These are phyloP conservation scores for Marmota monax DNA, from an alignment of 2,113 vertebrate species.

Conservation along the genomic window DNA sequence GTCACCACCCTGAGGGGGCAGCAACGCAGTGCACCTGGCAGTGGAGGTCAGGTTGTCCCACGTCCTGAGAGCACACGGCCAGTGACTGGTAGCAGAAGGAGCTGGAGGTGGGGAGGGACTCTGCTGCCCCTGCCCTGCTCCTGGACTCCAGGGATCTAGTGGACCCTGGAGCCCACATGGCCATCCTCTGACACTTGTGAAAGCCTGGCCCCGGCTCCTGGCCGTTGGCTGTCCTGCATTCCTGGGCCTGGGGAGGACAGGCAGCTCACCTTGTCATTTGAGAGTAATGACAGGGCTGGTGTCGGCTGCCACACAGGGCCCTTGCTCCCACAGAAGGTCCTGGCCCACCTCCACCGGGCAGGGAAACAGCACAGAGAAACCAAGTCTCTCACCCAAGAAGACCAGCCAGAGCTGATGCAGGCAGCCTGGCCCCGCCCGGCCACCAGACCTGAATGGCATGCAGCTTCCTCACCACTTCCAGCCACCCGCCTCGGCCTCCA, in stretches of 20 bases:
- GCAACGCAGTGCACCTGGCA: neutral
- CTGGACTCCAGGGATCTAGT: neutral
- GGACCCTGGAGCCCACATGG: neutral
- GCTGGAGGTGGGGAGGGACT: neutral
- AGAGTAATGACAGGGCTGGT: too few species aligned
- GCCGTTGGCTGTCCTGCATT: neutral
- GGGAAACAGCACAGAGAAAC: neutral
- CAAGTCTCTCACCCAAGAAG: neutral
- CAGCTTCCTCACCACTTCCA: neutral
- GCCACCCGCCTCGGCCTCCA: neutral
- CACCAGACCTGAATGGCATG: neutral
- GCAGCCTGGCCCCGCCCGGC: too few species aligned
- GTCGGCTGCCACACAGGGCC: too few species aligned
- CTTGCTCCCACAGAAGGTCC: neutral
- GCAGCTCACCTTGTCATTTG: neutral
- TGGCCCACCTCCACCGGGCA: accelerated
- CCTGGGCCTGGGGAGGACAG: neutral
- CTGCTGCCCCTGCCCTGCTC: neutral
- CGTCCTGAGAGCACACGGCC: neutral
- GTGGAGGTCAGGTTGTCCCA: too few species aligned
- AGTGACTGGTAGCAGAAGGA: neutral
- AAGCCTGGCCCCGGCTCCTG: neutral
- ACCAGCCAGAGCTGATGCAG: too few species aligned
- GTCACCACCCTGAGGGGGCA: neutral
- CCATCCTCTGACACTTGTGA: neutral